A percentile compares a stretch with the other conserved stretches of the same genome.
These are phyloP conservation scores for Pardalotus punctatus DNA, from an alignment of 2,113 vertebrate species.

Conservation along the genomic window DNA sequence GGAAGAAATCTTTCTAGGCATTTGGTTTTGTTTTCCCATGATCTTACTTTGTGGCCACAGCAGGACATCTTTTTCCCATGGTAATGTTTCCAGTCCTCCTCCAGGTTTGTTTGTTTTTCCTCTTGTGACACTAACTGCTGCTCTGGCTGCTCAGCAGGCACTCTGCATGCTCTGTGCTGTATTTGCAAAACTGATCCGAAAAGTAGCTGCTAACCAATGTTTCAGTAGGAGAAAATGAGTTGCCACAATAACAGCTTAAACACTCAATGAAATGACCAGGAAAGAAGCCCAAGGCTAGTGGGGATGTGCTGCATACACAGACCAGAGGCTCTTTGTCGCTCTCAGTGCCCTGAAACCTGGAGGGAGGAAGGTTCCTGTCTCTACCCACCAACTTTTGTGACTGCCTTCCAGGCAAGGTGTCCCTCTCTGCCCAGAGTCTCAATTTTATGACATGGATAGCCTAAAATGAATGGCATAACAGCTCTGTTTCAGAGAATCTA, in stretches of 20 bases:
- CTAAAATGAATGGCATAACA: not conserved
- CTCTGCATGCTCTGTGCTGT: not conserved
- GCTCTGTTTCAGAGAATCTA: not conserved
- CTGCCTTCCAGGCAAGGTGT: not conserved
- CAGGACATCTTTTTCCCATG: conserved; percentile 1
- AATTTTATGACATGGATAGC: not conserved
- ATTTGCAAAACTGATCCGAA: not conserved
- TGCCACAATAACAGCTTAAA: not conserved
- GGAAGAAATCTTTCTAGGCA: not conserved
- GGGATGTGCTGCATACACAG: not conserved
- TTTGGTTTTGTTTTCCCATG: conserved; percentile 1
- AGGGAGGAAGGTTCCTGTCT: not conserved
- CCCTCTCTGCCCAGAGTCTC: not conserved
- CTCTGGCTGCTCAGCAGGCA: conserved; percentile 12
- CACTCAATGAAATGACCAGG: not conserved
- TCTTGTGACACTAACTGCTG: not conserved
- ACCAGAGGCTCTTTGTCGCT: not conserved
- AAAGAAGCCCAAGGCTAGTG: not conserved
- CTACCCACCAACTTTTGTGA: not conserved
- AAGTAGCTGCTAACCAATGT: not conserved
- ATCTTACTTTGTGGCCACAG: not conserved
- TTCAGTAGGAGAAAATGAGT: not conserved
- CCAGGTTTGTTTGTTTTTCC: conserved; percentile 18
- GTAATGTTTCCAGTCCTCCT: not conserved
- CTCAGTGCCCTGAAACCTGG: too few relatives aligned